phyloP scores from a whole-genome alignment of 2,113 vertebrate genomes.

The Sinocyclocheilus anophthalmus region DNA sequence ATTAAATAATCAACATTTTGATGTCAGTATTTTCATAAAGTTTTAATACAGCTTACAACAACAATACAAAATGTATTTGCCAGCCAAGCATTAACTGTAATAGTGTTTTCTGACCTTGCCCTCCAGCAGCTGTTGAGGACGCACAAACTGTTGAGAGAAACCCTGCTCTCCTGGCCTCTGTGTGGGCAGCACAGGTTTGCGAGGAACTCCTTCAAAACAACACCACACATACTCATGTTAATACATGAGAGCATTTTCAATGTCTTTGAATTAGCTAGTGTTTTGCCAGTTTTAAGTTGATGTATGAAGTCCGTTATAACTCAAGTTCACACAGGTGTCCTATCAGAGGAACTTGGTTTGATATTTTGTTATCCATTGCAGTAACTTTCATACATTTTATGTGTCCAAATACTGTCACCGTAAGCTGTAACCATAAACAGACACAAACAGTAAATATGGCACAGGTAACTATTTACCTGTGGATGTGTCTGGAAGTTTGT shows the following conservation, averaged over 20 bases:
- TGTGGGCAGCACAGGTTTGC: constrained; percentile 69
- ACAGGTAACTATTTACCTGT: constrained; percentile 66
- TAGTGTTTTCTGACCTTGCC: constrained; percentile 81
- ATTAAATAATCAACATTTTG: no score
- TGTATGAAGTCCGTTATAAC: background rate
- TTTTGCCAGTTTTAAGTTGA: background rate
- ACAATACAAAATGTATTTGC: background rate
- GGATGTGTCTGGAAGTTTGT: constrained; percentile 67
- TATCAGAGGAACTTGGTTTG: background rate
- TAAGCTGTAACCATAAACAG: background rate
- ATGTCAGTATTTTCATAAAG: no score
- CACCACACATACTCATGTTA: background rate
- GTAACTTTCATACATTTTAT: background rate
- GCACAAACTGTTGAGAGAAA: constrained; percentile 84
- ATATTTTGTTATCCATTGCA: background rate
- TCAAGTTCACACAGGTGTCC: background rate
- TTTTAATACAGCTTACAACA: no score
- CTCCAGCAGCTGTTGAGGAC: constrained; percentile 86
- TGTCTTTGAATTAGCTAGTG: background rate
- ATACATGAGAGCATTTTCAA: background rate
- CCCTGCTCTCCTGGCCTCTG: constrained; percentile 76
- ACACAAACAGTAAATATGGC: background rate
- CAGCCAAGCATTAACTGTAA: background rate
- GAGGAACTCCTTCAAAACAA: constrained; percentile 49
- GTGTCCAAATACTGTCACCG: background rate